A percentile compares a stretch with the other conserved stretches of the same genome.
phyloP scores from a whole-genome alignment of 2,888 invertebrate species.

The Eledone cirrhosa region DNA sequence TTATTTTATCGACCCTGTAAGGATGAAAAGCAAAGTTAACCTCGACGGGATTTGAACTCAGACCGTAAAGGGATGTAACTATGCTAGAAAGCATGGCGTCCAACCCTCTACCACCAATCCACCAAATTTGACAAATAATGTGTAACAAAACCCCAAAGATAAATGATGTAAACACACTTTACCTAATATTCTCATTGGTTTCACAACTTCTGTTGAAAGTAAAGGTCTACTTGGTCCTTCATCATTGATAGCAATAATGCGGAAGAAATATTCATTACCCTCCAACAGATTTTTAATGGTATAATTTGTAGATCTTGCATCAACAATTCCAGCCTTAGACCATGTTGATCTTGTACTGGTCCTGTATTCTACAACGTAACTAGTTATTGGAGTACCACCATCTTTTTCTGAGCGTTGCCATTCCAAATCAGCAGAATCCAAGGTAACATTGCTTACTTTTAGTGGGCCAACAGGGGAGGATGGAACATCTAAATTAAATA shows the following conservation, averaged over 20 bases:
- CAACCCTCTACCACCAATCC: too few species aligned
- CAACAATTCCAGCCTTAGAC: slow-evolving; percentile 75
- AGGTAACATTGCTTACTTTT: slow-evolving; percentile 80
- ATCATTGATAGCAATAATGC: slow-evolving; percentile 85
- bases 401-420: slow-evolving; percentile 62
- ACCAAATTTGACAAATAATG: slow-evolving; percentile 36
- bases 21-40: too few species aligned
- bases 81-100: too few species aligned
- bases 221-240: slow-evolving; percentile 94
- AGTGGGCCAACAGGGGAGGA: slow-evolving; percentile 85
- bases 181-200: slow-evolving; percentile 51
- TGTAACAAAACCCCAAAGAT: background rate
- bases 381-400: slow-evolving; percentile 61
- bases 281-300: slow-evolving; percentile 77
- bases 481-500: slow-evolving; percentile 76
- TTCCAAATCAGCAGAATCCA: slow-evolving; percentile 82
- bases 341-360: slow-evolving; percentile 81
- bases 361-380: slow-evolving; percentile 71
- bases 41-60: too few species aligned
- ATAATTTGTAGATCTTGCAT: slow-evolving; percentile 71
- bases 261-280: slow-evolving; percentile 89
- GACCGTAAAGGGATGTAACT: too few species aligned
- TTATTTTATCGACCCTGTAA: too few species aligned
- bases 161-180: slow-evolving; percentile 30
- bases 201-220: slow-evolving; percentile 64